Conservation (phyloP, 2,113 vertebrate species). For the Ailuropoda melanoleuca region DNA sequence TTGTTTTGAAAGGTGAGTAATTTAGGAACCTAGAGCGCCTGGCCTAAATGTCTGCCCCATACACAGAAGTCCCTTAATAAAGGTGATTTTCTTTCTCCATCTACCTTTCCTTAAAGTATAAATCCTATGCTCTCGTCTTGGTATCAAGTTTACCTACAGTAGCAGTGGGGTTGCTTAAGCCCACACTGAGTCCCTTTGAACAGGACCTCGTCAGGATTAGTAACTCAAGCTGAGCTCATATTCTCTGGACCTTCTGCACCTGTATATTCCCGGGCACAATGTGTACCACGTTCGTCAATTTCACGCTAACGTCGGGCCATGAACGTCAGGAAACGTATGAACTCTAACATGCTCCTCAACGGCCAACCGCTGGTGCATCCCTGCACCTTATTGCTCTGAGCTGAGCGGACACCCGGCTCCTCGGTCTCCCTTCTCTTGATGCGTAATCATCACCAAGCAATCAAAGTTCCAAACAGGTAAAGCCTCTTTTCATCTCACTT, state of each 20-base stretch:
- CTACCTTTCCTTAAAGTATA: background rate
- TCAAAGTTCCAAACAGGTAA: background rate
- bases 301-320: background rate
- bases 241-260: background rate
- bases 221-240: background rate
- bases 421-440: background rate
- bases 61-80: background rate
- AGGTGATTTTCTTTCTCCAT: background rate
- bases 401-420: fast-evolving
- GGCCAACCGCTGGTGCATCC: fast-evolving
- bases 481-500: background rate
- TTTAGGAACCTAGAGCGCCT: fast-evolving
- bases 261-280: background rate
- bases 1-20: background rate
- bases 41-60: fast-evolving
- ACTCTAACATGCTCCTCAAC: too few species aligned
- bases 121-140: background rate
- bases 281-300: background rate
- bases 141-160: background rate
- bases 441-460: background rate
- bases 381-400: background rate
- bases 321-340: background rate
- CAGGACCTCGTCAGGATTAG: too few species aligned
- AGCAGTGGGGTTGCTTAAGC: background rate
- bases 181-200: background rate